Base-by-base conservation (phyloP, 2,888 invertebrate genomes). In the Parasteatoda lunata region DNA sequence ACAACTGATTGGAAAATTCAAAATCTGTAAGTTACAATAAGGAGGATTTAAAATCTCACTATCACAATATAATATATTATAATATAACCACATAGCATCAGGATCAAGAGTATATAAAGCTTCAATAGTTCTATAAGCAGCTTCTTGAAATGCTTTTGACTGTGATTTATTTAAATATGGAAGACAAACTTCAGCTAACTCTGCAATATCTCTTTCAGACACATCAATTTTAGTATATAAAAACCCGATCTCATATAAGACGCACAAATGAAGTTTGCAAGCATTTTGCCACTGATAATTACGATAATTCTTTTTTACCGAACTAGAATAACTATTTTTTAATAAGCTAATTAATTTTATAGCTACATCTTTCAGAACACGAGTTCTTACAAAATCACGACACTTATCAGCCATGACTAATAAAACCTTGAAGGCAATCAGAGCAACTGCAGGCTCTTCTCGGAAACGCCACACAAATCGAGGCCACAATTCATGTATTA, bases 401-500 rank as follows among this genome's bases (percentile, higher is more conserved):
- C 84, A 88, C n/a, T 77, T 75, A 45, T 82, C 69, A 3, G 82
- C 84, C 13, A 89, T 88, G 9, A 78, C 64, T n/a, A 84, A 66
- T 45, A 89, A 45, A 47, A 81, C 80, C 51, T 79, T 80, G 54
- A 84, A 89, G 11, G 89, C 88, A 79, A 85, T 81, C 11, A 76
- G 13, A 7, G 73, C 49, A 8, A 89, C 71, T 52, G 79, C 71
- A 45, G 59, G 71, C 48, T 88, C 85, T 51, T 88, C 89, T 9
- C 78, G 49, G 69, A 89, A 89, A 30, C 85, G 73, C 5, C 47
- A 45, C 5, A 82, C 68, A 68, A 89, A 88, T 45, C 73, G 68
- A 30, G 70, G 75, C 89, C 89, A 89, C 45, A 89, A 59, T 51
- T 88, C 69, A 59, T 89, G 89, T n/a, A 89, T 66, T 51, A 88